Percentiles rank a stretch among this genome's conserved stretches.
phyloP scores from a whole-genome alignment of 2,113 vertebrate species.

The Lophotis ruficrista region DNA sequence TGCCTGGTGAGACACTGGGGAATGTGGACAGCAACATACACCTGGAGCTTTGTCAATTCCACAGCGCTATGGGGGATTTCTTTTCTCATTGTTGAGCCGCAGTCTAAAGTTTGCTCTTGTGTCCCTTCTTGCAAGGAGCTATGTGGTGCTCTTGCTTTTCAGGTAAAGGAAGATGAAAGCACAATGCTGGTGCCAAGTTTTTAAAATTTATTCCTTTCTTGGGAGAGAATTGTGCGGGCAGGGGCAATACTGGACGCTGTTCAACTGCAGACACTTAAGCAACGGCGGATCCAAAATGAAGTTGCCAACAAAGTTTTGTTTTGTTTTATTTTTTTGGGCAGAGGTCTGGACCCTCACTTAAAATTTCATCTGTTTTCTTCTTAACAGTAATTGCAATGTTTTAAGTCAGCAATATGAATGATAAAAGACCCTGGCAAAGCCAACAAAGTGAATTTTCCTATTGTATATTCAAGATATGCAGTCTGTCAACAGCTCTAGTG shows the following conservation, averaged over 20 bases:
- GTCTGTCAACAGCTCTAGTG: accelerated
- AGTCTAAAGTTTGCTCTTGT: not conserved
- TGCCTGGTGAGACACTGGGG: accelerated
- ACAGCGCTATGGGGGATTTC: not conserved
- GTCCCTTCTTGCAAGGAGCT: not conserved
- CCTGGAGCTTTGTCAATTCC: not conserved
- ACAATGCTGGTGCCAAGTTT: not conserved
- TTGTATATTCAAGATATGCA: not conserved
- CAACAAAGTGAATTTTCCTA: not conserved
- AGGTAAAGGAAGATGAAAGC: not conserved
- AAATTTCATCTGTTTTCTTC: not conserved
- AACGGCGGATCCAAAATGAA: not conserved
- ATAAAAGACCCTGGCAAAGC: not conserved
- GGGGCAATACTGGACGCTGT: not conserved
- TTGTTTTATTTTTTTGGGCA: not conserved
- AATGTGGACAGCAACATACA: not conserved
- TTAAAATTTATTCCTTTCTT: not conserved
- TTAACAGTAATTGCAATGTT: not conserved
- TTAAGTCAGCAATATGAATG: not conserved
- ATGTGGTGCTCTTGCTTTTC: not conserved
- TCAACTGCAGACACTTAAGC: not conserved
- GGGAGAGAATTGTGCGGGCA: not conserved
- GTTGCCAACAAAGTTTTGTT: not conserved
- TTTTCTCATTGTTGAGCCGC: not conserved
- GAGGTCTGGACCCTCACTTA: not conserved